Base-by-base conservation (phyloP, 2,113 vertebrate genomes). In the Austrofundulus limnaeus region DNA sequence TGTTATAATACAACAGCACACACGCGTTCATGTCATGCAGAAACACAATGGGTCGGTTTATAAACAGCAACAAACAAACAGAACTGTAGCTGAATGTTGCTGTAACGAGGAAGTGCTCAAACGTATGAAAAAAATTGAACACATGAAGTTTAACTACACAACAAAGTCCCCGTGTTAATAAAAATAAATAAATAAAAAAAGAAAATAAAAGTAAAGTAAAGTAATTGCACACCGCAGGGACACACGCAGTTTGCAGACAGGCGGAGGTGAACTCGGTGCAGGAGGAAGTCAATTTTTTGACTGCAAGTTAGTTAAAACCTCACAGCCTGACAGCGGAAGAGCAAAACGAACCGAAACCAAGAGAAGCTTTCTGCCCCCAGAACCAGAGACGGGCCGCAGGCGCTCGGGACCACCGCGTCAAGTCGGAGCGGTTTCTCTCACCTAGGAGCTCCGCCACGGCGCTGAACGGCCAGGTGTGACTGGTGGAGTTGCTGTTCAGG, bases 401-500 rank as follows among this genome's bases (percentile, higher is more conserved):
- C 9, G 31, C 25, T 4, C 25, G 19, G 41, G 5, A n/a, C n/a
- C n/a, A n/a, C n/a, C n/a, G n/a, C n/a, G n/a, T n/a, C n/a, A n/a
- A n/a, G 8, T 2, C 1, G 3, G 10, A 5, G 15, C 12, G 12
- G 47, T 25, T 19, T 2, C 31, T 17, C 70, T 11, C 66, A 92
- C 91, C 92, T 78, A 89, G 83, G 21, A 92, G 39, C 58, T 92
- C 91, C 0, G 93, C 92, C 77, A 93, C 86, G 2, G 93, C 94
- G 81, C 93, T 91, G 91, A 94, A 94, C 34, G 94, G 93, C 90
- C 93, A 91, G 41, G 90, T 92, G 39, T 92, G 92, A 87, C 90
- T 93, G 37, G 90, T 90, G 23, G 92, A 92, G 89, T 94, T 94
- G 77, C 92, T 93, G 87, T 91, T 89, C 66, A 93, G 89, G 76